Base-by-base conservation (phyloP, 2,888 invertebrate genomes). In the Ichneumon xanthorius region DNA sequence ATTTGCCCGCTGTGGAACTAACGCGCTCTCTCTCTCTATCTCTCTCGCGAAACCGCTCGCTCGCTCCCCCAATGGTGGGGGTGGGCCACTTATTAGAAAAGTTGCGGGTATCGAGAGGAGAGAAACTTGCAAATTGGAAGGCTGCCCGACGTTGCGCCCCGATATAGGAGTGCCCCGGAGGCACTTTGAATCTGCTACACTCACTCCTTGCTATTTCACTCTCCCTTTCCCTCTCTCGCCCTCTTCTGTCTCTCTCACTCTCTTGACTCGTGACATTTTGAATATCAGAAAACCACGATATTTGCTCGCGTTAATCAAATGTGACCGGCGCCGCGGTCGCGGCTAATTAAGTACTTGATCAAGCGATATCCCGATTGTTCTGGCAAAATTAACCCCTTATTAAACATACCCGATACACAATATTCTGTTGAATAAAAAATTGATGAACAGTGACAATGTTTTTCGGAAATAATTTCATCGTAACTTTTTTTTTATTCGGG, bases 81-180 rank as follows among this genome's bases (percentile, higher is more conserved):
- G 63, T 61, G 84, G 77, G 75, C 79, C 86, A 88, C 87, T 88
- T 88, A 88, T 88, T 88, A 88, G 88, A 88, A 88, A 88, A 88
- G 88, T 88, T 88, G 86, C 87, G 79, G 76, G 87, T 88, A 87
- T 87, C 85, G 85, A 80, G 82, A 72, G 85, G 78, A 84, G 87
- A 87, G 87, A 88, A 88, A 88, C 88, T 88, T 88, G 88, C 88
- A 88, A 88, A 88, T 88, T 88, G 88, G 85, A 88, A 88, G 88
- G 84, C 83, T 86, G 81, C 85, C 85, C 85, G 86, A 86, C 82
- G 83, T 86, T 86, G 85, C 68, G 79, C 65, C 26, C 80, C 77
- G 82, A 86, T 86, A 86, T 80, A 82, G 80, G 85, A 81, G 85
- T 85, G 55, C 65, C 67, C 82, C 73, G 58, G 65, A 84, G 83